Percentiles rank a stretch among this genome's conserved stretches.
Evolutionary conservation across 1,140 invertebrate species (phyloP).

Genomic region (Periplaneta americana): DNA sequence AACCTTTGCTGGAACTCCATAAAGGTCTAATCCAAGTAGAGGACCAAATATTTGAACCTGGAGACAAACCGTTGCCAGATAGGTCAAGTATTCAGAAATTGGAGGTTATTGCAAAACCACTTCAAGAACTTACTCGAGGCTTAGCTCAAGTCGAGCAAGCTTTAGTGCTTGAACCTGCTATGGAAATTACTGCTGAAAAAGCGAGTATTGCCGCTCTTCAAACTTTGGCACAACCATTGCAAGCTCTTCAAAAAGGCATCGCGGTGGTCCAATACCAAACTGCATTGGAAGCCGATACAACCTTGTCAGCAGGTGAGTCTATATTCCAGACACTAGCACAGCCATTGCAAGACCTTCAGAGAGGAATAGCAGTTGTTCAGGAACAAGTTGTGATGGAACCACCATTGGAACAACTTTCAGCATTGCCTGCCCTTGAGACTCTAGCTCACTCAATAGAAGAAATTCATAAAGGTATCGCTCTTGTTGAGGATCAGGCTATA

Average conservation of each 20-base stretch:
- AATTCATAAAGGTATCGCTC: background rate
- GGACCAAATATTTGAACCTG: background rate
- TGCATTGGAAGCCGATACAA: background rate
- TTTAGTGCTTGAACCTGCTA: background rate
- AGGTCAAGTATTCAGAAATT: background rate
- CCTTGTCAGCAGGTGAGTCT: background rate
- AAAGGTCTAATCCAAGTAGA: conserved; percentile 7
- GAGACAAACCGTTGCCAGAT: background rate
- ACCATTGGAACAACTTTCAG: conserved; percentile 26
- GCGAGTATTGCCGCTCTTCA: background rate
- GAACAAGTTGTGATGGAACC: conserved; percentile 27
- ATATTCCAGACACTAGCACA: background rate
- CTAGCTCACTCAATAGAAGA: background rate
- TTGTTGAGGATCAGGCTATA: background rate
- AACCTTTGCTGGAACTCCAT: conserved; percentile 10
- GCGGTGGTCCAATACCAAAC: background rate
- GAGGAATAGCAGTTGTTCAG: conserved; percentile 5
- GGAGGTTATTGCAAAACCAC: background rate
- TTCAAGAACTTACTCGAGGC: background rate
- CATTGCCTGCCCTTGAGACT: conserved; percentile 15
- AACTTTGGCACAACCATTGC: background rate
- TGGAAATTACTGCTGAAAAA: background rate
- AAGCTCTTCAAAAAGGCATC: background rate
- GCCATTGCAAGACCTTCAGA: conserved; percentile 7
- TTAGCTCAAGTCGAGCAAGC: background rate